Base-by-base conservation (phyloP, 2,113 vertebrate species). In the Morone chrysops region DNA sequence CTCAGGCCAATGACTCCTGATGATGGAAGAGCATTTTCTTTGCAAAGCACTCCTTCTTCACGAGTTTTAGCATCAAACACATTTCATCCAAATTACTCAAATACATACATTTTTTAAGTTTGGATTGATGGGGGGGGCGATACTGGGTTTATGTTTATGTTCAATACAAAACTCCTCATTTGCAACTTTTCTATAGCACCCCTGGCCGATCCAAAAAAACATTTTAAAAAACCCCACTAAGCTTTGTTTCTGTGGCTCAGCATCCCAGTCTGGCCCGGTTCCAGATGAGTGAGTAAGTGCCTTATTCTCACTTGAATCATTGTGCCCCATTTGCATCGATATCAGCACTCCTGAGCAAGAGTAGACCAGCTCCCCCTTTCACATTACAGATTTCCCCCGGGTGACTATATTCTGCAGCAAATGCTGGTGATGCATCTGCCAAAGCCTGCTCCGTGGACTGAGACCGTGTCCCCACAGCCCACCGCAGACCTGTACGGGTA, bases 311-410 rank as follows among this genome's bases (percentile, higher is more conserved):
- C 50, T 71, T 81, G 77, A 70, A 85, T 78, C 69, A 71, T 68
- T 81, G 59, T 69, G 57, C 40, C 62, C 69, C 36, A 84, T 93
- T 89, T 87, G 66, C 84, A 85, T 82, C 56, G 4, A 71, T 51
- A 79, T 74, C 70, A 83, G 70, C 80, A 62, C 69, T 72, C 40
- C 48, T 14, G 63, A 68, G 68, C 75, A 80, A 75, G 73, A 10
- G 66, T 56, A 81, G 45, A 84, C 41, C 78, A 8, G 41, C 62
- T n/a, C 45, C 57, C 43, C 45, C 22, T 67, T 56, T 57, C 63
- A 82, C 80, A 43, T 78, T 69, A 56, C 82, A 57, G 9, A 80
- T 57, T 25, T 61, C 70, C 82, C 82, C 11, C 2, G 73, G 81
- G 73, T 50, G 69, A 73, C 36, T 65, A 87, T 75, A 70, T 71